Evolutionary conservation across 2,113 vertebrate species (phyloP).

Genomic region (Acrocephalus arundinaceus): DNA sequence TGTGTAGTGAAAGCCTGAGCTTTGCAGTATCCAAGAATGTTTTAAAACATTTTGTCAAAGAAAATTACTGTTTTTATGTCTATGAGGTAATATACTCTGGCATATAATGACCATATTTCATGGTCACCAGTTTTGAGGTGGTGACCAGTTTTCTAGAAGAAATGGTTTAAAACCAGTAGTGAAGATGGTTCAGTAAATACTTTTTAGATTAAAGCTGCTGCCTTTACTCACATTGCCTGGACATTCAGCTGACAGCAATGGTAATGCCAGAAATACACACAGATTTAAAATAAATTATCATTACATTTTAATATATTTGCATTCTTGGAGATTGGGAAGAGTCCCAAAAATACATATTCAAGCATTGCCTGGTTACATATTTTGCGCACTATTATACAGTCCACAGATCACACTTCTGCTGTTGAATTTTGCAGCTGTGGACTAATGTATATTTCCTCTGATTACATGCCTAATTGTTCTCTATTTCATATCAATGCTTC

Average conservation of each 20-base stretch:
- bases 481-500: background rate
- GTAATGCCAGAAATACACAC: background rate
- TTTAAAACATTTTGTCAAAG: background rate
- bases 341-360: background rate
- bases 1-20: background rate
- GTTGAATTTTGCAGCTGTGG: background rate
- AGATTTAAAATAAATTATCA: background rate
- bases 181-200: background rate
- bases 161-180: background rate
- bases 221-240: background rate
- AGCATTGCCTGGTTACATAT: background rate
- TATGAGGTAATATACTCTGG: background rate
- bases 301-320: background rate
- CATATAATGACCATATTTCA: background rate
- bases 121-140: background rate
- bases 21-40: background rate
- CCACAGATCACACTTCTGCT: background rate
- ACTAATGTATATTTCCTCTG: rapidly evolving
- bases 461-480: background rate
- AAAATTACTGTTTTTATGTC: background rate
- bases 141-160: background rate
- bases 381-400: background rate
- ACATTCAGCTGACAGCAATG: background rate
- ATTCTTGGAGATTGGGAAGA: background rate
- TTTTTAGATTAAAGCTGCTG: background rate